Evolutionary conservation across 1,140 invertebrate species (phyloP).

Genomic region (Ptiloglossa arizonensis): DNA sequence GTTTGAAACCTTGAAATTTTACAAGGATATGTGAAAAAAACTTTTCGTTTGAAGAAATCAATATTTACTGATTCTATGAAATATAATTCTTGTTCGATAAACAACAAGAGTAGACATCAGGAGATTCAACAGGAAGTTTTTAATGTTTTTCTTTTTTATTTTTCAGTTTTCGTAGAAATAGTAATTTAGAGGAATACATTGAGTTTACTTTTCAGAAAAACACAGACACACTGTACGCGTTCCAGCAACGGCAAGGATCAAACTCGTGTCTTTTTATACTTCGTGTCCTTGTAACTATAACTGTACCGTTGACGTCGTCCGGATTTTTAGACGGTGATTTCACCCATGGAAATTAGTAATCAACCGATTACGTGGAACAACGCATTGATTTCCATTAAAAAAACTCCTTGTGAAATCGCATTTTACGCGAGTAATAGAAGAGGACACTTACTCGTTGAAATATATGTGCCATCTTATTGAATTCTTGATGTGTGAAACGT

Average conservation of each 20-base stretch:
- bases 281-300: slow-evolving; percentile 20
- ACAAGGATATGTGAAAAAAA: not conserved
- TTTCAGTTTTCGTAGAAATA: not conserved
- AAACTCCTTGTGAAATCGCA: not conserved
- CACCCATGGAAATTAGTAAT: slow-evolving; percentile 28
- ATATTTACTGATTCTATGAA: no score
- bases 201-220: not conserved
- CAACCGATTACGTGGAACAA: slow-evolving; percentile 6
- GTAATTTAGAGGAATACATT: not conserved
- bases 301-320: slow-evolving; percentile 17
- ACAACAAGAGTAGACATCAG: not conserved
- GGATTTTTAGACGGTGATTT: slow-evolving; percentile 40
- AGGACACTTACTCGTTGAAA: slow-evolving; percentile 19
- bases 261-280: slow-evolving; percentile 4
- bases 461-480: slow-evolving; percentile 1
- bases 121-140: not conserved
- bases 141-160: not conserved
- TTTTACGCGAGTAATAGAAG: slow-evolving; percentile 10
- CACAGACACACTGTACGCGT: not conserved
- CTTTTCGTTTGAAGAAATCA: no score
- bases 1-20: not conserved
- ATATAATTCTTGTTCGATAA: not conserved
- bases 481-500: slow-evolving; percentile 14
- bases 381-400: not conserved
- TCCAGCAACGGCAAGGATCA: not conserved